These are phyloP conservation scores for Willowsia nigromaculata DNA, from an alignment of 2,888 invertebrate genomes.

Conservation along the genomic window DNA sequence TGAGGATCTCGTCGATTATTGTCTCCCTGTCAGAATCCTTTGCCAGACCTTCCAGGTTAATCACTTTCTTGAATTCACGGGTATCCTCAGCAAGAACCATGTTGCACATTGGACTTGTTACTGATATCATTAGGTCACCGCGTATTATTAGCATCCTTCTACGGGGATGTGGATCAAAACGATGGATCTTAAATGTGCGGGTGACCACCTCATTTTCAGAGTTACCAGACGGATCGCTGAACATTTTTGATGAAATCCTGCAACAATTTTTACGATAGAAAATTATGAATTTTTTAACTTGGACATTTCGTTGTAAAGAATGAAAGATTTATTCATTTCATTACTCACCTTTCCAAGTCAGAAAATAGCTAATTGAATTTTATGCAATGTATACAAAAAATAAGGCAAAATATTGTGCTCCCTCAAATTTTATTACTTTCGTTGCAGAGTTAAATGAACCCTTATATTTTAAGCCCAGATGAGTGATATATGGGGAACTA, in stretches of 20 bases:
- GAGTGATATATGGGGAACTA: neutral
- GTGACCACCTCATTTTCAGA: slow-evolving; percentile 73
- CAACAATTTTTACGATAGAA: too few relatives aligned
- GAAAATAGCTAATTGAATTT: too few relatives aligned
- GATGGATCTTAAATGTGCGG: slow-evolving; percentile 76
- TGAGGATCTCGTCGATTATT: slow-evolving; percentile 91
- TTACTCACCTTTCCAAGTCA: too few relatives aligned
- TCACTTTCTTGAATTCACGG: slow-evolving; percentile 89
- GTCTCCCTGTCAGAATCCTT: slow-evolving; percentile 89
- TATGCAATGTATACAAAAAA: too few relatives aligned
- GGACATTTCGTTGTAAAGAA: too few relatives aligned
- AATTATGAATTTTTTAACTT: too few relatives aligned
- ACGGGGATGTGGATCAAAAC: slow-evolving; percentile 76
- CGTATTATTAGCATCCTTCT: slow-evolving; percentile 75
- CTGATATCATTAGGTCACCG: slow-evolving; percentile 74
- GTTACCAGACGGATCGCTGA: slow-evolving; percentile 42
- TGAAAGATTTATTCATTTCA: too few relatives aligned
- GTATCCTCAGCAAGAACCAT: slow-evolving; percentile 76
- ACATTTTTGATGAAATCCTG: too few relatives aligned
- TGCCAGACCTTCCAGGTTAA: slow-evolving; percentile 89
- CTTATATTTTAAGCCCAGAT: too few relatives aligned
- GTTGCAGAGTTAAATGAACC: too few relatives aligned
- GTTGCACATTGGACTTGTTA: slow-evolving; percentile 70
- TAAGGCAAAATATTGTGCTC: too few relatives aligned
- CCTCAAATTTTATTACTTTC: too few relatives aligned